These are phyloP conservation scores for Brachionus plicatilis DNA, from an alignment of 1,140 invertebrate genomes.

Conservation along the genomic window DNA sequence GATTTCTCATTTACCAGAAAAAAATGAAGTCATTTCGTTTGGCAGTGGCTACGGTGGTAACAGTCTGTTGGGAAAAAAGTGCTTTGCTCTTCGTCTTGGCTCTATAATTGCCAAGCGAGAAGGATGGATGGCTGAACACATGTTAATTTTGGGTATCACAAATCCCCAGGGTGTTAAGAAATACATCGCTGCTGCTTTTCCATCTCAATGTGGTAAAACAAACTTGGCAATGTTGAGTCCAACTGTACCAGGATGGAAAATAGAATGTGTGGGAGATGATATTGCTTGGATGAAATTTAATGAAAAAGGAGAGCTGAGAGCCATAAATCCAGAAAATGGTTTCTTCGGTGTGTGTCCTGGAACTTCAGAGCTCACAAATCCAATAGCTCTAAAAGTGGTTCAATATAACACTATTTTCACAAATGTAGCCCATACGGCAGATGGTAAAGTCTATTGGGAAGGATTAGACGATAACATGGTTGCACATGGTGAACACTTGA, in stretches of 20 bases:
- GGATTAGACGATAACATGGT: slow-evolving; percentile 78
- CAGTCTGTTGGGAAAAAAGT: slow-evolving; percentile 88
- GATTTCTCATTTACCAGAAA: slow-evolving; percentile 61
- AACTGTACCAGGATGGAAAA: slow-evolving; percentile 81
- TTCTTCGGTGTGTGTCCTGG: slow-evolving; percentile 99
- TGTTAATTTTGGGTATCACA: slow-evolving; percentile 88
- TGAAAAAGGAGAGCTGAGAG: slow-evolving; percentile 75
- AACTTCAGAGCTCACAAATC: slow-evolving; percentile 84
- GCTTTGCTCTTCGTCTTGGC: slow-evolving; percentile 91
- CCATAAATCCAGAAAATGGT: slow-evolving; percentile 97
- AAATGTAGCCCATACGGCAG: slow-evolving; percentile 80
- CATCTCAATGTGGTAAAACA: slow-evolving; percentile 96
- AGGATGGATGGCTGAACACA: slow-evolving; percentile 98
- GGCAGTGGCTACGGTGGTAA: slow-evolving; percentile 97
- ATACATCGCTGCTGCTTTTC: slow-evolving; percentile 95
- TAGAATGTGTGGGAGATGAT: slow-evolving; percentile 59
- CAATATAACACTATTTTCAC: slow-evolving; percentile 88
- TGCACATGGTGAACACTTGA: slow-evolving; percentile 41
- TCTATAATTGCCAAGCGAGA: slow-evolving; percentile 86
- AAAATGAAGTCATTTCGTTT: slow-evolving; percentile 81
- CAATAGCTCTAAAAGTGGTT: slow-evolving; percentile 90
- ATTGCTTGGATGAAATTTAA: slow-evolving; percentile 84
- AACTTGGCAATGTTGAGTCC: slow-evolving; percentile 97
- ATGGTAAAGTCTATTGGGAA: slow-evolving; percentile 83
- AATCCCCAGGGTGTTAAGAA: slow-evolving; percentile 77